Conservation (phyloP, 2,888 invertebrate genomes). For the Dryococelus australis region DNA sequence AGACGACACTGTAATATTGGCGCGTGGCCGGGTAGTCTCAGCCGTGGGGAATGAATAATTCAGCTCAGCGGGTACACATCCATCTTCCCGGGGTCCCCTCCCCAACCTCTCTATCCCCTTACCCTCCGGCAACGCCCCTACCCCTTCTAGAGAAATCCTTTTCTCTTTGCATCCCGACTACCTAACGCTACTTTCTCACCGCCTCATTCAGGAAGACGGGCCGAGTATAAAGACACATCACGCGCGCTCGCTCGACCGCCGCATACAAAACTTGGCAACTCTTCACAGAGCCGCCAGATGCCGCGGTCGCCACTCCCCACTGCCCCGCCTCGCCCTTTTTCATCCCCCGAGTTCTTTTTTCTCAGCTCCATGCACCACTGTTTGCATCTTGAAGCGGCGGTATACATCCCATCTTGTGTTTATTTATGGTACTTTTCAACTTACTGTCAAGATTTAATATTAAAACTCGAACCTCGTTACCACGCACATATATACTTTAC, state of each 20-base stretch:
- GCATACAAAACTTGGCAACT: slow-evolving; percentile 16
- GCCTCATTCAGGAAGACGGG: background rate
- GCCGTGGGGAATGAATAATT: background rate
- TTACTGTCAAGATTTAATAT: too few relatives aligned
- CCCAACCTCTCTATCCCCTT: background rate
- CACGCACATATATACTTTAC: too few relatives aligned
- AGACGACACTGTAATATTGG: slow-evolving; percentile 16
- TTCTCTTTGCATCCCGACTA: background rate
- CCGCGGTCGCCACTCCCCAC: background rate
- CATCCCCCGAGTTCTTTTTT: too few relatives aligned
- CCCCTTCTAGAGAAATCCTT: background rate
- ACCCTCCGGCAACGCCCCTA: background rate
- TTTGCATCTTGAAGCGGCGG: background rate
- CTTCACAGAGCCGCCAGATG: background rate
- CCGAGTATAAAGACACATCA: slow-evolving; percentile 16
- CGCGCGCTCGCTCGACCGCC: background rate
- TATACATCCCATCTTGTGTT: too few relatives aligned
- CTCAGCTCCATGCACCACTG: background rate
- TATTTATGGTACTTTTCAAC: too few relatives aligned
- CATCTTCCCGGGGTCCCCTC: background rate
- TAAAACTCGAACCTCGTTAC: too few relatives aligned
- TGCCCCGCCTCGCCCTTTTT: too few relatives aligned
- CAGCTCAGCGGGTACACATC: background rate
- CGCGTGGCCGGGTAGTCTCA: background rate
- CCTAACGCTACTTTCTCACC: background rate